phyloP scores from a whole-genome alignment of 2,888 invertebrate species.

The Teleiodes luculella region DNA sequence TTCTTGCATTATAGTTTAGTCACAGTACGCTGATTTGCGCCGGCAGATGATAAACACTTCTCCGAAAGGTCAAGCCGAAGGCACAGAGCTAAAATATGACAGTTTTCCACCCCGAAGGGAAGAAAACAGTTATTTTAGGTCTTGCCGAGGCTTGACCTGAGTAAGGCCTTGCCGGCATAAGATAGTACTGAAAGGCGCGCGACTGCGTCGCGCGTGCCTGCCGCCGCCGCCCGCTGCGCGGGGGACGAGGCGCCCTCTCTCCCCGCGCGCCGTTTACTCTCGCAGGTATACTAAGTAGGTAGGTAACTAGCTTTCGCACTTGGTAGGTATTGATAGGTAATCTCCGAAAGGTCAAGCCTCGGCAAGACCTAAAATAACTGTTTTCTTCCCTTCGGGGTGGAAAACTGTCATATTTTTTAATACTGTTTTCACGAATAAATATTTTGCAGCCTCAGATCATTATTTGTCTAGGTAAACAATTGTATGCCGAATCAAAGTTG shows the following conservation, averaged over 20 bases:
- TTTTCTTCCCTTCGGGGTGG: not conserved
- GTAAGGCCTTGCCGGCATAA: slow-evolving; percentile 5
- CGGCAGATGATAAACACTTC: slow-evolving; percentile 8
- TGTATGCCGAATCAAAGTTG: too few relatives aligned
- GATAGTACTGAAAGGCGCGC: not conserved
- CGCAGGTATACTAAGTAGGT: too few relatives aligned
- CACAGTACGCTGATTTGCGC: slow-evolving; percentile 12
- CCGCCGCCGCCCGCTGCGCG: not conserved
- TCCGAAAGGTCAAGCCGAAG: slow-evolving; percentile 16
- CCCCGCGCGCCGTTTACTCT: not conserved
- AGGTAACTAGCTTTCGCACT: too few relatives aligned
- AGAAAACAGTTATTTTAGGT: slow-evolving; percentile 10
- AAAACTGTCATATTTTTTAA: not conserved
- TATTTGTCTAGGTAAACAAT: too few relatives aligned
- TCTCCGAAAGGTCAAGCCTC: too few relatives aligned
- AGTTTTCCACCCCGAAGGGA: slow-evolving; percentile 7
- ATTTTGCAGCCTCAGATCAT: too few relatives aligned
- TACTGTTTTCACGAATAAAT: too few relatives aligned
- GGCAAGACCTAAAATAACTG: too few relatives aligned
- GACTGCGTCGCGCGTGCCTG: not conserved
- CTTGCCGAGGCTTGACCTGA: slow-evolving; percentile 9
- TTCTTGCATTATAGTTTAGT: too few relatives aligned
- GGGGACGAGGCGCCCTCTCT: not conserved
- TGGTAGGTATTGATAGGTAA: too few relatives aligned
- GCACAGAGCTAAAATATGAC: slow-evolving; percentile 1